Conservation (phyloP, 37 sponge, comb jelly and placozoan genomes). For the Halichondria panicea region DNA sequence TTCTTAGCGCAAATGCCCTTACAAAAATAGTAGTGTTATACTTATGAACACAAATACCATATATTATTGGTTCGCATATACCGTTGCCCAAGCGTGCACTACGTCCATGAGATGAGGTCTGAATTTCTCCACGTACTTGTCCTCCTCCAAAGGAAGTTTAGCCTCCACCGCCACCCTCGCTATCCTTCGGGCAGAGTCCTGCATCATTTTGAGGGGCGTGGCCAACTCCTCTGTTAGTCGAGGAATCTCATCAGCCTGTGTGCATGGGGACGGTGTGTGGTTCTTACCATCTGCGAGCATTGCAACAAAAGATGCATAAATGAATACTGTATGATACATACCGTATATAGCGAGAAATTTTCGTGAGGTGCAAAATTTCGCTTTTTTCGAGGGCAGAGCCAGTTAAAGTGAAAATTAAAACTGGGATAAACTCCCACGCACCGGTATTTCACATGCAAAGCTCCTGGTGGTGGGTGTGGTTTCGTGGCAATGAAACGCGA, state of each 20-base stretch:
- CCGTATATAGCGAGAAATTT: no score
- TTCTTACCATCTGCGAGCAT: no score
- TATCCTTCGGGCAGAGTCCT: slow-evolving; percentile 95
- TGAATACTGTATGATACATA: no score
- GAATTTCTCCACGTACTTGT: slow-evolving; percentile 92
- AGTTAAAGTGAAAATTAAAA: no score
- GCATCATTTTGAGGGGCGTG: slow-evolving; percentile 87
- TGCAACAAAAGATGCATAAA: no score
- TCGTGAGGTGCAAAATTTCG: no score
- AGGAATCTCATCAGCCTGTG: slow-evolving; percentile 64
- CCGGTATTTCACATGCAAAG: no score
- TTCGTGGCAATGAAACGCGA: no score
- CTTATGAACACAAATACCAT: not conserved
- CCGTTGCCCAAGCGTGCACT: slow-evolving; percentile 87
- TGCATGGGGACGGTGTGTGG: no score
- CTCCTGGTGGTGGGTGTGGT: no score
- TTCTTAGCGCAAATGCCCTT: not conserved
- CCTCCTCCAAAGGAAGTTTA: slow-evolving; percentile 90
- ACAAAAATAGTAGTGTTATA: not conserved
- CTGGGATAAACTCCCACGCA: no score
- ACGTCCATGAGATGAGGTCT: slow-evolving; percentile 97
- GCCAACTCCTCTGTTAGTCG: slow-evolving; percentile 84
- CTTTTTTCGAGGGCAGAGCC: no score
- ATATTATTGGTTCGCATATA: slow-evolving; percentile 21
- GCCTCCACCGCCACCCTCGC: slow-evolving; percentile 86